Evolutionary conservation across 2,888 invertebrate genomes (phyloP).

Genomic region (Scelioninae gen. 2): DNA sequence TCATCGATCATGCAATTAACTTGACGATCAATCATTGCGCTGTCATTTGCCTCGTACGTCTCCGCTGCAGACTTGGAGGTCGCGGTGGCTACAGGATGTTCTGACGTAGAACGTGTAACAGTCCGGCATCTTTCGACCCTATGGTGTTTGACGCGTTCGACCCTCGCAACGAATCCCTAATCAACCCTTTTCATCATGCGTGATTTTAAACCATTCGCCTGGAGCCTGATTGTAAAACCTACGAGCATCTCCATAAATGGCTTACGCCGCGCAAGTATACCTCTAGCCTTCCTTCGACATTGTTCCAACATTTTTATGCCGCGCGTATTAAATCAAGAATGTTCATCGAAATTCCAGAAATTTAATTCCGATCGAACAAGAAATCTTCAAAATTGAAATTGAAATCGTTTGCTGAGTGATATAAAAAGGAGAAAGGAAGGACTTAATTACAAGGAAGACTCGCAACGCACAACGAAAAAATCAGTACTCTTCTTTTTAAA

Average conservation of each 20-base stretch:
- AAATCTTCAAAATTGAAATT: not conserved
- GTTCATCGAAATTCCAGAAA: not conserved
- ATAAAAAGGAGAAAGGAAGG: too few relatives aligned
- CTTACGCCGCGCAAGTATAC: slow-evolving; percentile 10
- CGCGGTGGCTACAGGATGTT: slow-evolving; percentile 56
- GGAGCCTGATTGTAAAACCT: slow-evolving; percentile 53
- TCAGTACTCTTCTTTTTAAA: too few relatives aligned
- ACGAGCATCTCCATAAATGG: slow-evolving; percentile 42
- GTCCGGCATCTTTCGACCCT: slow-evolving; percentile 67
- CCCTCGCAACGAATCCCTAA: slow-evolving; percentile 74
- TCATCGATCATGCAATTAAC: slow-evolving; percentile 89
- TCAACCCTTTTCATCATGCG: slow-evolving; percentile 75
- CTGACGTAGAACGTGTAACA: slow-evolving; percentile 59
- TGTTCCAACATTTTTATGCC: not conserved
- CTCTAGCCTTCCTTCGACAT: slow-evolving; percentile 15
- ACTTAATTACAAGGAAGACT: too few relatives aligned
- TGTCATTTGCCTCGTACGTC: slow-evolving; percentile 75
- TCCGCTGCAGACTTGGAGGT: slow-evolving; percentile 58
- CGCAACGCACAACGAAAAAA: too few relatives aligned
- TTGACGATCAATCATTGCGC: slow-evolving; percentile 83
- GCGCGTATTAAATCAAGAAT: not conserved
- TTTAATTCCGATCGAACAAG: not conserved
- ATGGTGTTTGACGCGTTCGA: slow-evolving; percentile 66
- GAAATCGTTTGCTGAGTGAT: too few relatives aligned
- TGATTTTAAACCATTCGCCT: slow-evolving; percentile 68